Base-by-base conservation (phyloP, 2,797 vertebrate genomes). In the Steatocranus sp. region DNA sequence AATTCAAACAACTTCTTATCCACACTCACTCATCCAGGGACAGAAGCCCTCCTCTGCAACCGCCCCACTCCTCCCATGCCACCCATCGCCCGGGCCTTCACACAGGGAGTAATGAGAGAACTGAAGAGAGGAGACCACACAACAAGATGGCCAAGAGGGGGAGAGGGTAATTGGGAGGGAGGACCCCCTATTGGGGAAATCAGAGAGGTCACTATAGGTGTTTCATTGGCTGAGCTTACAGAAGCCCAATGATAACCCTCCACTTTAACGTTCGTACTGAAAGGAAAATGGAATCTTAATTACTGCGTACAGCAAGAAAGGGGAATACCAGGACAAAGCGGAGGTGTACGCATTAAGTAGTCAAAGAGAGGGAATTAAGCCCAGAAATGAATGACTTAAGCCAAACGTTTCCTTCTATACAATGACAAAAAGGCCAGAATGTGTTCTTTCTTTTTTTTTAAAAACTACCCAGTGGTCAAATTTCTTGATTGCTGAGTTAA, bases 1-100 rank as follows among this genome's bases (percentile, higher is more conserved):
- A 96, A 97, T 97, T 97, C 95, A 96, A 97, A 96, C 95, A 95
- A 96, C 95, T 96, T 95, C 95, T 96, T 96, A 96, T 96, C 95
- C 95, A 94, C 94, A 95, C 95, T 95, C 96, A 95, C 95, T 96
- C 95, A 96, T 95, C 94, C 96, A 94, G 94, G 92, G 90, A 96
- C 89, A 94, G 93, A 95, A 91, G 81, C 91, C 91, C 91, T 92
- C 88, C 91, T 88, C 90, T 84, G 80, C 89, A 80, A 58, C 86
- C 91, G 76, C 94, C 93, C 90, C 86, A 15, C 87, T 87, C 92
- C 88, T 90, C 88, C 93, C 85, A 86, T 89, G 90, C 93, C 92
- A 90, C 91, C 91, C 94, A 93, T 91, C 86, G 88, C 92, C 90
- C 84, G 74, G 87, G 88, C 92, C 93, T 92, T 92, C 88, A 89